These are phyloP conservation scores for Sinocyclocheilus grahami DNA, from an alignment of 2,113 vertebrate species.

Conservation along the genomic window DNA sequence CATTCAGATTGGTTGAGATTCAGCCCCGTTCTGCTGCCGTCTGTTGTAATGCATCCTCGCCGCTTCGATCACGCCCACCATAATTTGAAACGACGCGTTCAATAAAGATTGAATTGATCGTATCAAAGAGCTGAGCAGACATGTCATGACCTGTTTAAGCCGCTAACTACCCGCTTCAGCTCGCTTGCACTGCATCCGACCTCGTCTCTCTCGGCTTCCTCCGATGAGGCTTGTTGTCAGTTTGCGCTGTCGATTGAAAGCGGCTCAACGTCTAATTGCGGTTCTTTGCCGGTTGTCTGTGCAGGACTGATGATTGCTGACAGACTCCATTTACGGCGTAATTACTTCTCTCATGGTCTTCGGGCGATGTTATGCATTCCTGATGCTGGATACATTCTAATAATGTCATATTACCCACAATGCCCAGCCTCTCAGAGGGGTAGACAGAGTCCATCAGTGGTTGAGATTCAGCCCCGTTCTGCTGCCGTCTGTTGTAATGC, in stretches of 20 bases:
- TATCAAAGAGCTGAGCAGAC: slow-evolving; percentile 8
- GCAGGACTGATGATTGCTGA: slow-evolving; percentile 52
- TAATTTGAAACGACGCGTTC: not conserved
- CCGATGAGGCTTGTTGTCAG: slow-evolving; percentile 16
- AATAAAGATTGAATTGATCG: slow-evolving; percentile 26
- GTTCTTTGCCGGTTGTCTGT: slow-evolving; percentile 45
- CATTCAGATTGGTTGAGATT: not conserved
- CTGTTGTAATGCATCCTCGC: not conserved
- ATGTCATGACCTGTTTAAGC: slow-evolving; percentile 27
- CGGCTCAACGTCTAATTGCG: slow-evolving; percentile 53
- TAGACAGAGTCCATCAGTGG: not conserved
- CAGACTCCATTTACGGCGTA: slow-evolving; percentile 55
- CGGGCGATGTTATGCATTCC: slow-evolving; percentile 52
- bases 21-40: not conserved
- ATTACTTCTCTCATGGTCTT: slow-evolving; percentile 56
- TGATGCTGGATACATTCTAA: slow-evolving; percentile 54
- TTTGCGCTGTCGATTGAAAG: slow-evolving; percentile 1
- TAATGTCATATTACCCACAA: slow-evolving; percentile 38
- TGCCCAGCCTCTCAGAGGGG: slow-evolving; percentile 16
- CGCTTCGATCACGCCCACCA: not conserved
- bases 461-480: not conserved
- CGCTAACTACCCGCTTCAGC: slow-evolving; percentile 5
- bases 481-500: not conserved
- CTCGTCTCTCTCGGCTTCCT: not conserved
- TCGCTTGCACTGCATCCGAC: not conserved